Percentiles rank a stretch among this genome's conserved stretches.
Evolutionary conservation across 1,140 invertebrate species (phyloP).

Genomic region (Meloidogyne exigua): DNA sequence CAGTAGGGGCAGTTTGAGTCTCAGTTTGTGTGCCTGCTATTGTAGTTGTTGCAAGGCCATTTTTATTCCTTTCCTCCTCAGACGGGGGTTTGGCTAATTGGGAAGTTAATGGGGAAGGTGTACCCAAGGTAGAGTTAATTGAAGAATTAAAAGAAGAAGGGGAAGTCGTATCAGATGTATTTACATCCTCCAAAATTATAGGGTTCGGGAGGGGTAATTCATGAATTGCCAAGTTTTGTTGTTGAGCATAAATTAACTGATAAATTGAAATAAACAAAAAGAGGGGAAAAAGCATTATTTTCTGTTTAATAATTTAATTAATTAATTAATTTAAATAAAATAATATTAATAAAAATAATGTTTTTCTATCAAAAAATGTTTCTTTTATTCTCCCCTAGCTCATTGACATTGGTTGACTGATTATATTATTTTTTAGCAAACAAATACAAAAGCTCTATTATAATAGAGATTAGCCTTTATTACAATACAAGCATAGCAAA

Average conservation of each 20-base stretch:
- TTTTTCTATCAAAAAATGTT: too few species aligned
- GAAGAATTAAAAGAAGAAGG: neutral
- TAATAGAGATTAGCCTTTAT: neutral
- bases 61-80: neutral
- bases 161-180: neutral
- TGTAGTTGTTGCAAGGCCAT: neutral
- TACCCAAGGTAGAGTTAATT: neutral
- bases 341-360: too few species aligned
- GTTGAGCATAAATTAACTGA: neutral
- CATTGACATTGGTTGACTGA: neutral
- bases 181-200: neutral
- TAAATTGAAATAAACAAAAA: neutral
- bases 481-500: neutral
- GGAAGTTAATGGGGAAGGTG: neutral
- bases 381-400: neutral
- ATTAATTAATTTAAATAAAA: too few species aligned
- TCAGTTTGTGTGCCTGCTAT: neutral
- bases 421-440: neutral
- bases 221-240: neutral
- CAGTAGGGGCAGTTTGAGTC: neutral
- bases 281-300: neutral
- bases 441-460: neutral
- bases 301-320: too few species aligned
- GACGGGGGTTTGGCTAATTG: neutral
- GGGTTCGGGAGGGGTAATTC: neutral